Conservation (phyloP, 2,113 vertebrate genomes). For the Nansenia antarctica region DNA sequence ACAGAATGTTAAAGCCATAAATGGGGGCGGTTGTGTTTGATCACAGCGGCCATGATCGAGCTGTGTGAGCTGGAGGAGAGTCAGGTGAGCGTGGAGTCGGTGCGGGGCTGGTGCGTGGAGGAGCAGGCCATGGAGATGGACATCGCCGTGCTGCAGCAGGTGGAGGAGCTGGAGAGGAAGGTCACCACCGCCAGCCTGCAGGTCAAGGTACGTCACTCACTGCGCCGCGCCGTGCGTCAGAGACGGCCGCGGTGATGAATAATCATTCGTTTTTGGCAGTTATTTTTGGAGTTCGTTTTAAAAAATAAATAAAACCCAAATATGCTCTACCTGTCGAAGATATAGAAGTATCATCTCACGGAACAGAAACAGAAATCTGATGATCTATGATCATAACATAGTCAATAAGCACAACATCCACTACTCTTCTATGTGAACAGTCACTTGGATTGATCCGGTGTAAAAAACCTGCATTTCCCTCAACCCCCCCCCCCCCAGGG, state of each 20-base stretch:
- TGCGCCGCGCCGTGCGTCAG: too few species aligned
- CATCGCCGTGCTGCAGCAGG: slow-evolving; percentile 92
- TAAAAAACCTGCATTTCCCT: not conserved
- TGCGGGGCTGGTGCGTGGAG: slow-evolving; percentile 96
- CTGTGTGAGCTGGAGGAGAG: slow-evolving; percentile 89
- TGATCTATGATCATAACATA: too few species aligned
- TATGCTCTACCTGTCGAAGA: too few species aligned
- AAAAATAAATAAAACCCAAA: too few species aligned
- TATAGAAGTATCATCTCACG: too few species aligned
- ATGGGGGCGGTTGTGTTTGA: too few species aligned
- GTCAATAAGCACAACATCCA: not conserved
- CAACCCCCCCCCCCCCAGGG: slow-evolving; percentile 75
- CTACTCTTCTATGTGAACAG: not conserved
- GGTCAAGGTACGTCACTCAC: slow-evolving; percentile 82
- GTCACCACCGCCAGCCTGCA: slow-evolving; percentile 96
- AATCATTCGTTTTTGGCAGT: too few species aligned
- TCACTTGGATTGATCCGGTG: not conserved
- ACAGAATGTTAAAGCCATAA: too few species aligned
- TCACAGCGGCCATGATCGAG: slow-evolving; percentile 93
- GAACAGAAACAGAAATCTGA: too few species aligned
- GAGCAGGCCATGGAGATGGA: slow-evolving; percentile 98
- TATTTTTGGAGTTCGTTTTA: too few species aligned
- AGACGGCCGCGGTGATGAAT: too few species aligned
- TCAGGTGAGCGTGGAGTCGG: slow-evolving; percentile 90
- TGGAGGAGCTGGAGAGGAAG: slow-evolving; percentile 96